phyloP scores from a whole-genome alignment of 2,797 vertebrate species.

The Antrozous pallidus region DNA sequence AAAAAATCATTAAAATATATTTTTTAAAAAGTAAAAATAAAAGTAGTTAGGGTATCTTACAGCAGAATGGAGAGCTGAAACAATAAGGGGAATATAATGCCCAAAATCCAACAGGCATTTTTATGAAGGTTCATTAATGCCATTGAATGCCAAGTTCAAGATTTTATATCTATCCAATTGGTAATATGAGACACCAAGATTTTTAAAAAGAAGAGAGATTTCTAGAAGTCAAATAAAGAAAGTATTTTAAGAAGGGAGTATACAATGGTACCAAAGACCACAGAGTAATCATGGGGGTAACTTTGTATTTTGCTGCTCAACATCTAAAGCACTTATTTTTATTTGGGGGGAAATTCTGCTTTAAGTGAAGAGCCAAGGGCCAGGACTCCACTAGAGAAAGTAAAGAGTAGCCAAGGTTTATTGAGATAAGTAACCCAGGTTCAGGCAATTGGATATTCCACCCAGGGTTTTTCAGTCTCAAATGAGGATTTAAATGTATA shows the following conservation, averaged over 20 bases:
- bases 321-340: background rate
- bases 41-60: background rate
- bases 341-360: background rate
- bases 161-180: background rate
- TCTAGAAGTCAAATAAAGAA: background rate
- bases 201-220: background rate
- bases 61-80: background rate
- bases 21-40: too few species aligned
- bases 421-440: background rate
- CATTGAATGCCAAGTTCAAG: background rate
- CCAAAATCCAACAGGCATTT: background rate
- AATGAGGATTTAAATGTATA: background rate
- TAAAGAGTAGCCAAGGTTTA: background rate
- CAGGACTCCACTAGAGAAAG: background rate
- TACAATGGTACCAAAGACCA: background rate
- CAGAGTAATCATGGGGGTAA: background rate
- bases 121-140: background rate
- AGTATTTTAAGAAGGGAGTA: background rate
- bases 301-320: background rate
- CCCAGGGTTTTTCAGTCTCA: background rate
- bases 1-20: too few species aligned
- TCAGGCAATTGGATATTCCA: background rate
- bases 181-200: background rate
- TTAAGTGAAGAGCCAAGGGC: background rate
- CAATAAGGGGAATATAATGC: background rate